A percentile compares a stretch with the other conserved stretches of the same genome.
Conservation (phyloP, 2,888 invertebrate genomes). For the Myopa testacea region DNA sequence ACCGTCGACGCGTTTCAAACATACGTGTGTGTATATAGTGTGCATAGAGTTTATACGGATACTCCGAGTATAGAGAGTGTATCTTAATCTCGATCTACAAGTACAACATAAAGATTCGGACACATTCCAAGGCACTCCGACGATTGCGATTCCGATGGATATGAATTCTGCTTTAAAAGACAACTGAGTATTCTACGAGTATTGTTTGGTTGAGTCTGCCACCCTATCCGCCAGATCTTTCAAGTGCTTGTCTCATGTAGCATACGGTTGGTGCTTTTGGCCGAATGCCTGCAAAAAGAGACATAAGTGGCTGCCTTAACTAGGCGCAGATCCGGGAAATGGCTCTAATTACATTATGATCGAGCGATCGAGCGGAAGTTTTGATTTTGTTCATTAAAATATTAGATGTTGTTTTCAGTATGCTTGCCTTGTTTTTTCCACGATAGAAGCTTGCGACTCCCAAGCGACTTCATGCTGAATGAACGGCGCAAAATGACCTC, state of each 20-base stretch:
- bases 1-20: not conserved
- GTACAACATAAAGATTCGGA: too few species aligned
- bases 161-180: too few species aligned
- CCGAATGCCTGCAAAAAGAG: not conserved
- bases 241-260: too few species aligned
- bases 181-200: not conserved
- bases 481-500: not conserved
- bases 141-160: too few species aligned
- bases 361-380: constrained; percentile 8
- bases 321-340: constrained; percentile 23
- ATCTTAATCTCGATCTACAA: too few species aligned
- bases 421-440: not conserved
- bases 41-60: too few species aligned
- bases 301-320: not conserved
- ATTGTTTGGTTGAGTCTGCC: not conserved
- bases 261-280: constrained; percentile 13
- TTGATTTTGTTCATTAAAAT: not conserved
- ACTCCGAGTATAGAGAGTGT: too few species aligned
- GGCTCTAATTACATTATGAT: constrained; percentile 23
- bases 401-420: not conserved
- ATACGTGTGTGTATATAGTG: too few species aligned
- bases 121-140: too few species aligned
- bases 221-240: too few species aligned
- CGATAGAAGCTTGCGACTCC: not conserved
- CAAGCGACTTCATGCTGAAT: not conserved